Base-by-base conservation (phyloP, 2,113 vertebrate species). In the Aplodontia rufa region DNA sequence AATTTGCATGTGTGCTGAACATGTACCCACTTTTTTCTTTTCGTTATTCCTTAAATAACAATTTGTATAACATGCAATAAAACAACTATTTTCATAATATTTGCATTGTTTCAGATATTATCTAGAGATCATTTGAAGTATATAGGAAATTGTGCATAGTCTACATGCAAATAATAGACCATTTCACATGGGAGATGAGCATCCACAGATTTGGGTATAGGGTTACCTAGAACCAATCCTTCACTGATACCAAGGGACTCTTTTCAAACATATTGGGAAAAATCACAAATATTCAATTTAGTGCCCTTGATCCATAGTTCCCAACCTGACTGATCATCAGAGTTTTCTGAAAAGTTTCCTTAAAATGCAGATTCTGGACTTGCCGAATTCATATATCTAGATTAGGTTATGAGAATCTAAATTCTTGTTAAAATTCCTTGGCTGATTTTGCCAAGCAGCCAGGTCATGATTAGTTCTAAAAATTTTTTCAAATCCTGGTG, bases 381-480 rank as follows among this genome's bases (percentile, higher is more conserved):
- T 51, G 13, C 40, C 45, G 19, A 87, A 90, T 71, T 71, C 11
- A 35, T 7, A 49, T 47, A 53, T 74, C 85, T 90, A 32, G 22
- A 51, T 75, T 75, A 37, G 42, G 20, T 20, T 62, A 24, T 49
- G 9, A 51, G 42, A 28, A 84, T 90, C 30, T 45, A 47, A 26
- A 71, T 45, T 58, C 55, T 84, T 85, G 30, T 66, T 75, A 35
- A 90, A 92, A 30, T 51, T 87, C 24, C 60, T 89, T 71, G 69
- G 26, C n/a, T 87, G 28, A 92, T 58, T 93, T 76, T 64, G 51
- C 51, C 51, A 30, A 76, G 19, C 51, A 92, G 16, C 14, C 72
- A 76, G 9, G 72, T 84, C 42, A 78, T 93, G 66, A 93, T 86
- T 76, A 75, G 58, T 88, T 94, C 60, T 51, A 94, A 92, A 92